Evolutionary conservation across 2,113 vertebrate genomes (phyloP).

Genomic region (Rhynchomys soricoides): DNA sequence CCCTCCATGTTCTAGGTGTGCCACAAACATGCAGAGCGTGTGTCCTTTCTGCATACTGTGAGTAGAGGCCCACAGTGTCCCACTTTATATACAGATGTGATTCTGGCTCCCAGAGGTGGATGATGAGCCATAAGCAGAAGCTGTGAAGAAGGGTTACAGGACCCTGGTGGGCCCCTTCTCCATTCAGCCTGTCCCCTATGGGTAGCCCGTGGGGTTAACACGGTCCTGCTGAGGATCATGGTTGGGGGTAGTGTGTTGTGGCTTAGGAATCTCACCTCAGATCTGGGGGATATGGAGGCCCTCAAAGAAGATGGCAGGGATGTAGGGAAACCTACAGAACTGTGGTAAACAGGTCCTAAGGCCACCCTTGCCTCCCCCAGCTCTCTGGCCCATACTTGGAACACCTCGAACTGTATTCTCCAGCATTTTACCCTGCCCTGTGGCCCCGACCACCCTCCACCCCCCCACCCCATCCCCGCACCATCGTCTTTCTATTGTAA

Average conservation of each 20-base stretch:
- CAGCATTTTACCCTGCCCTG: background rate
- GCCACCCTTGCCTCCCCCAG: too few species aligned
- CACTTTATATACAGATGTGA: background rate
- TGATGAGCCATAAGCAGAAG: background rate
- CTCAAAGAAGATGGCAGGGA: background rate
- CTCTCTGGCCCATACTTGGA: background rate
- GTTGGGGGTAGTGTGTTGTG: background rate
- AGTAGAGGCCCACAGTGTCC: background rate
- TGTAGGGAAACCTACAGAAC: background rate
- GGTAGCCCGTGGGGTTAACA: too few species aligned
- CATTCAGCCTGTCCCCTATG: background rate
- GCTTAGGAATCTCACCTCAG: background rate
- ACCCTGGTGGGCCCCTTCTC: background rate
- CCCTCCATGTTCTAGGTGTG: background rate
- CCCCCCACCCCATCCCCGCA: too few species aligned
- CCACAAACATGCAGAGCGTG: rapidly evolving
- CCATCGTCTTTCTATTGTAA: background rate
- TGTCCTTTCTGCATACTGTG: background rate
- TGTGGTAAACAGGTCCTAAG: background rate
- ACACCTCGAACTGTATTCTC: too few species aligned
- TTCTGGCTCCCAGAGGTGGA: background rate
- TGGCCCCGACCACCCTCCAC: background rate
- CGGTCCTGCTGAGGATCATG: background rate
- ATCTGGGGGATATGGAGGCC: background rate
- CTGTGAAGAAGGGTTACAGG: background rate